Percentiles rank a stretch among this genome's conserved stretches.
Conservation (phyloP, 2,888 invertebrate species). For the Omphaloscelis lunosa region DNA sequence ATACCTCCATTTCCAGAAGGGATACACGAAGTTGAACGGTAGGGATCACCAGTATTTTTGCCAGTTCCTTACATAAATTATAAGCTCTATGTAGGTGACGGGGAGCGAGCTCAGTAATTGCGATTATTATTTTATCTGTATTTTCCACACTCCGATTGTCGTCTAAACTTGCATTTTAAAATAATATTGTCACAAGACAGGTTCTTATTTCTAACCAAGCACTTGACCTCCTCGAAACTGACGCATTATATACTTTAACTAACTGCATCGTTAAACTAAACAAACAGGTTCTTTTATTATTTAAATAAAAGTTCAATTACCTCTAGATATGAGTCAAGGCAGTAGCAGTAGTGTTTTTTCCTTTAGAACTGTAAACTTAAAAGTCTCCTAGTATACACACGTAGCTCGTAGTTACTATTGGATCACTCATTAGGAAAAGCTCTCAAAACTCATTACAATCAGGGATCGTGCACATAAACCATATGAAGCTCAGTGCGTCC, state of each 20-base stretch:
- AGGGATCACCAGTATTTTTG: not conserved
- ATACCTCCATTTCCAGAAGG: too few relatives aligned
- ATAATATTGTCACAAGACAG: not conserved
- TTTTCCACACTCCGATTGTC: not conserved
- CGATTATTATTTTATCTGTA: not conserved
- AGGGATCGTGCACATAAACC: not conserved
- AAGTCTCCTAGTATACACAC: not conserved
- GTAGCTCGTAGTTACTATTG: too few relatives aligned
- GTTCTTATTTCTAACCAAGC: conserved; percentile 1
- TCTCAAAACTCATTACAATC: not conserved
- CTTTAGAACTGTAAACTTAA: not conserved
- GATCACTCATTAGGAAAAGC: not conserved
- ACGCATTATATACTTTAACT: not conserved
- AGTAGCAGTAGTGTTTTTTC: not conserved
- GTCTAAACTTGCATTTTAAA: not conserved
- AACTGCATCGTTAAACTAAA: conserved; percentile 20
- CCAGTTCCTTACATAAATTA: not conserved
- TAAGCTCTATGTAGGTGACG: not conserved
- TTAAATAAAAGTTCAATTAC: conserved; percentile 28
- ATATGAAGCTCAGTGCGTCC: not conserved
- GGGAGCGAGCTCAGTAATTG: not conserved
- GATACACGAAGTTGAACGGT: too few relatives aligned
- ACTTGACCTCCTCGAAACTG: conserved; percentile 26
- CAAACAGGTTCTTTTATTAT: conserved; percentile 32
- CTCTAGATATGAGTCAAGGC: conserved; percentile 2